Conservation (phyloP, 1,140 invertebrate genomes). For the Drosophila rufa region DNA sequence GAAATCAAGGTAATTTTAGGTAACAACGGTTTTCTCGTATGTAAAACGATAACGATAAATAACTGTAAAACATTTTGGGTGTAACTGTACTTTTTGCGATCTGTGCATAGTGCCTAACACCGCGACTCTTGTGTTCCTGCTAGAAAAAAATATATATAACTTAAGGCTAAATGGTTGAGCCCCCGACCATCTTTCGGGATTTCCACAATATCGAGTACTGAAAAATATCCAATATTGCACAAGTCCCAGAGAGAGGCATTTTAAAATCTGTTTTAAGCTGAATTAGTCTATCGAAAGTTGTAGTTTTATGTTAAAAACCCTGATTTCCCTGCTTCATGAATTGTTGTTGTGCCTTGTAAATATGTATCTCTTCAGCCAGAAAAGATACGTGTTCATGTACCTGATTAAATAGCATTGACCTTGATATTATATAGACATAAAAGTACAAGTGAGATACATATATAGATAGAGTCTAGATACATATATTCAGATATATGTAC, state of each 20-base stretch:
- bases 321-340: not conserved
- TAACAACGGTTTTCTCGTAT: constrained; percentile 18
- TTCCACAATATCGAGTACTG: not conserved
- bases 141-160: constrained; percentile 6
- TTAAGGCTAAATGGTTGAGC: constrained; percentile 16
- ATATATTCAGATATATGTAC: constrained; percentile 18
- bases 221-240: not conserved
- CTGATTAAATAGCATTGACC: not conserved
- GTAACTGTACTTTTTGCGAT: constrained; percentile 43
- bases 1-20: constrained; percentile 20
- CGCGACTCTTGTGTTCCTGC: constrained; percentile 25
- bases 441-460: constrained; percentile 16
- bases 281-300: not conserved
- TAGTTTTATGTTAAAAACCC: not conserved
- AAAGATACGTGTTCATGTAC: constrained; percentile 20
- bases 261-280: too few relatives aligned
- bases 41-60: constrained; percentile 43
- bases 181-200: not conserved
- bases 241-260: not conserved
- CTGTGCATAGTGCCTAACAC: constrained; percentile 52
- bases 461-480: constrained; percentile 5
- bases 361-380: constrained; percentile 2
- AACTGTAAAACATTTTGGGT: constrained; percentile 39
- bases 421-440: constrained; percentile 28
- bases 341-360: not conserved